A percentile compares a stretch with the other conserved stretches of the same genome.
phyloP scores from a whole-genome alignment of 1,140 invertebrate species.

The Wasmannia auropunctata region DNA sequence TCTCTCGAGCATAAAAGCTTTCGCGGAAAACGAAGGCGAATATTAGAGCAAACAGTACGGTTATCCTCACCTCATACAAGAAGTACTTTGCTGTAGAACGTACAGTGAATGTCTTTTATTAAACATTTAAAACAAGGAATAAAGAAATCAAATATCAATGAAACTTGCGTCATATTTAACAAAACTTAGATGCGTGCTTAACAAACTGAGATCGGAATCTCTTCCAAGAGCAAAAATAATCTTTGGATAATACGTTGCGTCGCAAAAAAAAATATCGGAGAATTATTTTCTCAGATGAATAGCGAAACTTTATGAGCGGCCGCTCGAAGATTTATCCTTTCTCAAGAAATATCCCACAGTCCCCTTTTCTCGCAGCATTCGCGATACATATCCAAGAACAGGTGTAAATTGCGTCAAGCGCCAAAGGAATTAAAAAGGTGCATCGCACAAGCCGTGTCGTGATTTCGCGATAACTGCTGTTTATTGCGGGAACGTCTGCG shows the following conservation, averaged over 20 bases:
- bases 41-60: not conserved
- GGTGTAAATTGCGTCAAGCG: constrained; percentile 43
- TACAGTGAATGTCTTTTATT: not conserved
- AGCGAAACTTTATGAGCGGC: not conserved
- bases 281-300: constrained; percentile 17
- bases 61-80: not conserved
- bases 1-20: constrained; percentile 10
- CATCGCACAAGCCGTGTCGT: not conserved
- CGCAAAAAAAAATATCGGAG: not conserved
- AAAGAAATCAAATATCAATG: not conserved
- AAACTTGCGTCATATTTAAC: not conserved
- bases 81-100: not conserved
- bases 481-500: constrained; percentile 18
- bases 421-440: constrained; percentile 21
- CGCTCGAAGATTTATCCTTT: constrained; percentile 16
- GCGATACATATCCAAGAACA: constrained; percentile 10
- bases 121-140: not conserved
- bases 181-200: not conserved
- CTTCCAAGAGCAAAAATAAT: not conserved
- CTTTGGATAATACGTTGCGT: not conserved
- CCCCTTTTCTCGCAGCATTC: not conserved
- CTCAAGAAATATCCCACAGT: not conserved
- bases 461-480: constrained; percentile 46
- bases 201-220: not conserved
- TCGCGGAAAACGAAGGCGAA: not conserved